Conservation (phyloP, 2,113 vertebrate species). For the Ophthalmolycus amberensis region DNA sequence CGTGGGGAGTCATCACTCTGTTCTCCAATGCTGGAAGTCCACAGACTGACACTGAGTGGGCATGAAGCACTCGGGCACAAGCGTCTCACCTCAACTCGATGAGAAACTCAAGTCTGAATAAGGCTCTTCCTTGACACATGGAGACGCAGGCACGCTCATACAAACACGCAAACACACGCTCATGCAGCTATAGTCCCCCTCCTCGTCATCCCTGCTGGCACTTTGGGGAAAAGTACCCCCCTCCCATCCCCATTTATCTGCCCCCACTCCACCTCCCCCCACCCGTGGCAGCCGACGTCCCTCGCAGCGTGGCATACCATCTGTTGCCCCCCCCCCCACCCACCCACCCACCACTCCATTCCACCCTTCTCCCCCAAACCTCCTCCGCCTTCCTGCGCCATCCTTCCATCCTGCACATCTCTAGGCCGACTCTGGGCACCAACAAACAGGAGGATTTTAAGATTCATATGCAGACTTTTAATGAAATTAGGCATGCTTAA, state of each 20-base stretch:
- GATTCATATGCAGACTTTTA: conserved; percentile 6
- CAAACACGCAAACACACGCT: conserved; percentile 59
- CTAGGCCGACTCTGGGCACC: conserved; percentile 63
- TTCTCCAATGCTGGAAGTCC: conserved; percentile 23
- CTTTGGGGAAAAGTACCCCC: conserved; percentile 77
- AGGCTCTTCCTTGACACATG: conserved; percentile 54
- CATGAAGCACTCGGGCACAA: conserved; percentile 53
- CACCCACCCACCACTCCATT: conserved; percentile 30
- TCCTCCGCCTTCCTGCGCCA: conserved; percentile 69
- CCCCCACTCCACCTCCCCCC: conserved; percentile 69
- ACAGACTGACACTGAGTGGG: conserved; percentile 53
- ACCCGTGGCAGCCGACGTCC: conserved; percentile 85
- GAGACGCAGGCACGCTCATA: conserved; percentile 56
- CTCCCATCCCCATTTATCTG: conserved; percentile 76
- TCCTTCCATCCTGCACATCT: conserved; percentile 76
- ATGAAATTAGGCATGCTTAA: not conserved
- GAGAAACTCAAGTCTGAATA: conserved; percentile 60
- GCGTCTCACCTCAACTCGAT: conserved; percentile 68
- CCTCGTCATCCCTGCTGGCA: conserved; percentile 83
- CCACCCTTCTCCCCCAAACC: conserved; percentile 65
- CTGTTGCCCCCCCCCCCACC: conserved; percentile 77
- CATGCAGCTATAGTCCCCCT: conserved; percentile 61
- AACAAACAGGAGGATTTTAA: conserved; percentile 51
- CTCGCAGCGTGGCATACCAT: conserved; percentile 86
- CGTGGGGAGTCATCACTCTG: conserved; percentile 48